These are phyloP conservation scores for Conistra vaccinii DNA, from an alignment of 2,888 invertebrate species.

Conservation along the genomic window DNA sequence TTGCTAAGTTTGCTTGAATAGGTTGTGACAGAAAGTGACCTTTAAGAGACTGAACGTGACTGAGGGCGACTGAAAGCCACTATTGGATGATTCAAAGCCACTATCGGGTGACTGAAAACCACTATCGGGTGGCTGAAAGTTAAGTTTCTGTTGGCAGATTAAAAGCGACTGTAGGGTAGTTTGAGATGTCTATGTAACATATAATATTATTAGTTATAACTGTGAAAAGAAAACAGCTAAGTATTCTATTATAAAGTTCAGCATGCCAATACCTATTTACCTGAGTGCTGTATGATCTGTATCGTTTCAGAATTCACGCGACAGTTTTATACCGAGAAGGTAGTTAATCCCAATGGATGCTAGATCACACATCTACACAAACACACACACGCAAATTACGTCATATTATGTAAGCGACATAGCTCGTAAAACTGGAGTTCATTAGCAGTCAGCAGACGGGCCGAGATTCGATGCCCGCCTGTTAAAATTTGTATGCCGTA, in stretches of 20 bases:
- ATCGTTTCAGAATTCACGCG: not conserved
- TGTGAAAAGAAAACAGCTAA: not conserved
- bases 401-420: conserved; percentile 75
- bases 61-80: not conserved
- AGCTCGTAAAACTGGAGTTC: conserved; percentile 77
- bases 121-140: no score
- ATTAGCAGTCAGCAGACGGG: conserved; percentile 79
- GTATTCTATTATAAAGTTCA: not conserved
- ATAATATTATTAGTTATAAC: not conserved
- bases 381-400: conserved; percentile 66
- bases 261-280: no score
- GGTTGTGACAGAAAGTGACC: not conserved
- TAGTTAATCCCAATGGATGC: conserved; percentile 46
- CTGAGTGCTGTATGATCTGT: not conserved
- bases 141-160: not conserved
- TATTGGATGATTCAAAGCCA: not conserved
- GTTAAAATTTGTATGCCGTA: conserved; percentile 76
- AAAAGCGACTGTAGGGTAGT: not conserved
- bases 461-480: conserved; percentile 73
- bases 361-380: conserved; percentile 12
- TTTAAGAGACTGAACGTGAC: no score
- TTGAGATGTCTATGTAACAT: not conserved
- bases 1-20: not conserved
- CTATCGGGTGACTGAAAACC: not conserved
- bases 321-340: not conserved